phyloP scores from a whole-genome alignment of 2,113 vertebrate species.

The Hemibagrus wyckioides region DNA sequence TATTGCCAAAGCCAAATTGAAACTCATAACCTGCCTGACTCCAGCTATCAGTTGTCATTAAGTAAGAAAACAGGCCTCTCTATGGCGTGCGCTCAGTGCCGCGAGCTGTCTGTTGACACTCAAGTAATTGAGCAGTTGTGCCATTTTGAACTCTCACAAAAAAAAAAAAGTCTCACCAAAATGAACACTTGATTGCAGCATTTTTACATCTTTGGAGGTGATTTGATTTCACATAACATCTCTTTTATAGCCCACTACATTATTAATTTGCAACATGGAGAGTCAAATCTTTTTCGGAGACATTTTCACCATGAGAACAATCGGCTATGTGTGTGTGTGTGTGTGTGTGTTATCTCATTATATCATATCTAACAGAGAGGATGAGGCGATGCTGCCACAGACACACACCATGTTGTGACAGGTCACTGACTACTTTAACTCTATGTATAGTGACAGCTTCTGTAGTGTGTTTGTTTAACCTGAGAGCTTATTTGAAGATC shows the following conservation, averaged over 20 bases:
- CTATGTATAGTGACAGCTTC: conserved; percentile 57
- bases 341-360: conserved; percentile 70
- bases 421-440: conserved; percentile 74
- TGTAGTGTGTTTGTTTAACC: conserved; percentile 45
- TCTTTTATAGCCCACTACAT: conserved; percentile 74
- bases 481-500: background rate
- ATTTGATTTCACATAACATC: conserved; percentile 79
- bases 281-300: conserved; percentile 77
- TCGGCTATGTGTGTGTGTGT: conserved; percentile 52
- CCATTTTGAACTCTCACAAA: conserved; percentile 69
- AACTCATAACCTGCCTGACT: conserved; percentile 78
- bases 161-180: conserved; percentile 50
- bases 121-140: conserved; percentile 77
- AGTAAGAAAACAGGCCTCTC: conserved; percentile 67
- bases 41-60: conserved; percentile 78
- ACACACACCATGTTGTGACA: conserved; percentile 66
- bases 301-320: conserved; percentile 71
- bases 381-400: conserved; percentile 61
- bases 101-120: conserved; percentile 76
- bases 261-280: conserved; percentile 77
- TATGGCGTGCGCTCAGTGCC: conserved; percentile 61
- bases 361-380: conserved; percentile 74
- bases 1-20: conserved; percentile 78
- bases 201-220: conserved; percentile 74
- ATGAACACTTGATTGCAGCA: conserved; percentile 75